Conservation (phyloP, 2,888 invertebrate genomes). For the Ectemnius lituratus region DNA sequence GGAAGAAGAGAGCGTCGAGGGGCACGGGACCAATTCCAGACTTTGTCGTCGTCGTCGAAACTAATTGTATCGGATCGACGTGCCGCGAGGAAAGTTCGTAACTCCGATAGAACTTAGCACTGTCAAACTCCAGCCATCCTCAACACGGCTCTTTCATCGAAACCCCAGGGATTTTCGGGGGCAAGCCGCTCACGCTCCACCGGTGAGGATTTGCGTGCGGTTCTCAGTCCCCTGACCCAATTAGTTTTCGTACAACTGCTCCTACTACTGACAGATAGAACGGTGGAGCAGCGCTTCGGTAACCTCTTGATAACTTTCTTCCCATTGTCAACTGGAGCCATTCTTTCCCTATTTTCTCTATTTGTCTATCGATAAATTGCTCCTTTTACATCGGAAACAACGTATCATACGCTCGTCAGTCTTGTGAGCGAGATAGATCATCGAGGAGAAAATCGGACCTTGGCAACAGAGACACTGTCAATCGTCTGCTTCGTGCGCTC, state of each 20-base stretch:
- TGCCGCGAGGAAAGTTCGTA: slow-evolving; percentile 10
- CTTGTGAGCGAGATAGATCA: too few relatives aligned
- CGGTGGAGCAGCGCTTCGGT: slow-evolving; percentile 23
- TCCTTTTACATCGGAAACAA: not conserved
- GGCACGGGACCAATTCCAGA: slow-evolving; percentile 1
- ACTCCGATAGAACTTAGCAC: slow-evolving; percentile 24
- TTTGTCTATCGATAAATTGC: not conserved
- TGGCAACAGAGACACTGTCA: too few relatives aligned
- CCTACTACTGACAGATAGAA: slow-evolving; percentile 32
- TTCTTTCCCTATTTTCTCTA: not conserved
- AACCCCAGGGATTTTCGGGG: slow-evolving; percentile 52
- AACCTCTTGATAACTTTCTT: slow-evolving; percentile 11
- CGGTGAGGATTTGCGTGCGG: slow-evolving; percentile 65
- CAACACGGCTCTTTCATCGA: slow-evolving; percentile 22
- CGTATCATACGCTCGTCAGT: not conserved
- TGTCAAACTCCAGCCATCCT: slow-evolving; percentile 16
- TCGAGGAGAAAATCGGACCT: too few relatives aligned
- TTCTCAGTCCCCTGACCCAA: slow-evolving; percentile 69
- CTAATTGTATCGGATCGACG: slow-evolving; percentile 16
- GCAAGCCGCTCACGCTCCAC: slow-evolving; percentile 43
- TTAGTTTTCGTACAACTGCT: slow-evolving; percentile 57
- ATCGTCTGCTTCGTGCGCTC: too few relatives aligned
- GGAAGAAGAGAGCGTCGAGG: not conserved
- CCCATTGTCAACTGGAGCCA: not conserved
- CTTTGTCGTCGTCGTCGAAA: slow-evolving; percentile 11